These are phyloP conservation scores for Mesoligia furuncula DNA, from an alignment of 2,888 invertebrate genomes.

Conservation along the genomic window DNA sequence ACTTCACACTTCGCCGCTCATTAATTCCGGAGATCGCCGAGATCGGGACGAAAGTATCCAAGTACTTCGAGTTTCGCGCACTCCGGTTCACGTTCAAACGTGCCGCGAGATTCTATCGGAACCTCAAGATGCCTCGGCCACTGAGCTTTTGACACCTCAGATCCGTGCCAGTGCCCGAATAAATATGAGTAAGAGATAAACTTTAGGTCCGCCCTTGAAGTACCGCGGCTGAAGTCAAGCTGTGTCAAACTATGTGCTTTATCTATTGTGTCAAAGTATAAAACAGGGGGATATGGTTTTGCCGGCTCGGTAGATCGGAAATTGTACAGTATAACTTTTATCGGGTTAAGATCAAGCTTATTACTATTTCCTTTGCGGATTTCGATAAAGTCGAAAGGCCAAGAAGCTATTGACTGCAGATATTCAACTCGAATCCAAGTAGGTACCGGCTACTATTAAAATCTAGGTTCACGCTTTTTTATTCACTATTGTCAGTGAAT, in stretches of 20 bases:
- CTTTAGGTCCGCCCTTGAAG: conserved; percentile 49
- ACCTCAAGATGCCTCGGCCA: conserved; percentile 64
- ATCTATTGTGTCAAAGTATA: conserved; percentile 12
- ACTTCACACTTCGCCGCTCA: conserved; percentile 72
- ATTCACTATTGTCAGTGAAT: conserved; percentile 42
- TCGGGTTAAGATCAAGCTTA: conserved; percentile 1
- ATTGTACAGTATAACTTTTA: not conserved
- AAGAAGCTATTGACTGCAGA: not conserved
- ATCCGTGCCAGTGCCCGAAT: conserved; percentile 54
- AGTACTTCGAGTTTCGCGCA: conserved; percentile 62
- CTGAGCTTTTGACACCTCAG: conserved; percentile 64
- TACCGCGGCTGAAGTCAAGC: conserved; percentile 26
- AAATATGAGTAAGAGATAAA: conserved; percentile 57
- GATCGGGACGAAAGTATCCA: conserved; percentile 74
- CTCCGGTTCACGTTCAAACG: conserved; percentile 69
- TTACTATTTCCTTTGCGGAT: conserved; percentile 4
- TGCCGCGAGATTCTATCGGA: conserved; percentile 70
- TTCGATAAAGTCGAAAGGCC: conserved; percentile 10
- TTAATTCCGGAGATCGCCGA: conserved; percentile 74
- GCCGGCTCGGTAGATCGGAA: not conserved
- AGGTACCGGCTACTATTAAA: conserved; percentile 4
- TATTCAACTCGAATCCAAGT: conserved; percentile 18
- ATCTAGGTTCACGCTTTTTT: conserved; percentile 42
- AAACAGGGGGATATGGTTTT: not conserved
- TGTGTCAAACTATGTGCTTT: conserved; percentile 4